Evolutionary conservation across 1,140 invertebrate species (phyloP).

Genomic region (Callitettix versicolor): DNA sequence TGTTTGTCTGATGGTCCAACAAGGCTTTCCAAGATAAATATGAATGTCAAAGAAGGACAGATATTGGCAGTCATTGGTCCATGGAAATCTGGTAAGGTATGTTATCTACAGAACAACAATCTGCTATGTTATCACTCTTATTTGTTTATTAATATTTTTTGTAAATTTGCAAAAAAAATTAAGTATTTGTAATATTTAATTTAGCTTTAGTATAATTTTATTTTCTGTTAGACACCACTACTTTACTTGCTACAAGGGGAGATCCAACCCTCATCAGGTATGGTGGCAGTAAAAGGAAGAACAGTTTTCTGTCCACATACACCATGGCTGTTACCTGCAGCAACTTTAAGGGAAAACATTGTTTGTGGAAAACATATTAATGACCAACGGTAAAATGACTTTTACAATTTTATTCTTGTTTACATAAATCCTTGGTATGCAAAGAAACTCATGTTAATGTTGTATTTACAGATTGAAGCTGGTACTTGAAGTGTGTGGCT

Average conservation of each 20-base stretch:
- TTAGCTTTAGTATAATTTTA: no score
- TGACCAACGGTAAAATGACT: slow-evolving; percentile 1
- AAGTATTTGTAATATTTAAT: no score
- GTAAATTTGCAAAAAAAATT: no score
- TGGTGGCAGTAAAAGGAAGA: neutral
- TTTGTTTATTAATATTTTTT: no score
- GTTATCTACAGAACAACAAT: no score
- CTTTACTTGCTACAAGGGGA: slow-evolving; percentile 10
- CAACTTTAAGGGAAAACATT: slow-evolving; percentile 1
- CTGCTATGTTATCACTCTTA: no score
- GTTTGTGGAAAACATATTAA: slow-evolving; percentile 10
- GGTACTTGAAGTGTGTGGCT: slow-evolving; percentile 6
- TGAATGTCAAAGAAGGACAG: slow-evolving; percentile 49
- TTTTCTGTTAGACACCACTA: slow-evolving; percentile 1
- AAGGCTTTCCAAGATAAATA: slow-evolving; percentile 39
- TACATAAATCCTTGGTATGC: no score
- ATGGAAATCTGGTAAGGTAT: slow-evolving; percentile 64
- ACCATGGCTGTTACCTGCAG: slow-evolving; percentile 3
- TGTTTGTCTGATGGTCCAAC: neutral
- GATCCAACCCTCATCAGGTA: neutral
- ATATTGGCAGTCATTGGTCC: slow-evolving; percentile 63
- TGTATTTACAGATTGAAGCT: slow-evolving; percentile 4
- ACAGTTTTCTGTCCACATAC: slow-evolving; percentile 8
- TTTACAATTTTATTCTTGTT: no score
- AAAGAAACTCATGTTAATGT: no score